Conservation (phyloP, 2,113 vertebrate genomes). For the Pomatorhinus ruficollis region DNA sequence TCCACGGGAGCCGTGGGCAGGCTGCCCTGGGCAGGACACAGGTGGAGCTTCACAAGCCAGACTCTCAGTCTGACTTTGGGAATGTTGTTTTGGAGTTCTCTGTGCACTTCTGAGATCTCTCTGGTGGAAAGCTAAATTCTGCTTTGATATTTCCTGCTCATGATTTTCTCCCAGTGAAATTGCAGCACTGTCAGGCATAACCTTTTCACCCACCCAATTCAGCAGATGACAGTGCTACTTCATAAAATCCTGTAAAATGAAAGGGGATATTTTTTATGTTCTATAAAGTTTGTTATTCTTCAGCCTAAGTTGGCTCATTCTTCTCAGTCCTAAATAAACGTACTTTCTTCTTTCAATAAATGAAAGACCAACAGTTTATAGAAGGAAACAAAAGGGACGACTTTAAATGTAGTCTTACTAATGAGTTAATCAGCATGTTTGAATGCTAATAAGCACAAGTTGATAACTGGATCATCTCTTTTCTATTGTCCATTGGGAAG, state of each 20-base stretch:
- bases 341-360: not conserved
- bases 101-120: not conserved
- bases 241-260: not conserved
- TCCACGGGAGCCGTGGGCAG: not conserved
- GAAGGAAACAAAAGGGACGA: constrained; percentile 15
- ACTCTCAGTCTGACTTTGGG: rapidly evolving
- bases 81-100: not conserved
- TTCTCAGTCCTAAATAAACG: not conserved
- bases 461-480: constrained; percentile 37
- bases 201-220: not conserved
- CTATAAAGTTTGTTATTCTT: not conserved
- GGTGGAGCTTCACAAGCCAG: not conserved
- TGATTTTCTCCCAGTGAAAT: not conserved
- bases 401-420: constrained; percentile 31
- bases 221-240: not conserved
- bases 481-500: constrained; percentile 53
- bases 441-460: constrained; percentile 44
- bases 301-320: not conserved
- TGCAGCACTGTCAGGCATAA: not conserved
- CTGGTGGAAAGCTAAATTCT: not conserved
- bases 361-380: not conserved
- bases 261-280: not conserved
- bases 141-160: not conserved
- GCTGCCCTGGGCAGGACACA: not conserved
- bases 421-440: constrained; percentile 59